Conservation (phyloP, 1,140 invertebrate species). For the Apis laboriosa region DNA sequence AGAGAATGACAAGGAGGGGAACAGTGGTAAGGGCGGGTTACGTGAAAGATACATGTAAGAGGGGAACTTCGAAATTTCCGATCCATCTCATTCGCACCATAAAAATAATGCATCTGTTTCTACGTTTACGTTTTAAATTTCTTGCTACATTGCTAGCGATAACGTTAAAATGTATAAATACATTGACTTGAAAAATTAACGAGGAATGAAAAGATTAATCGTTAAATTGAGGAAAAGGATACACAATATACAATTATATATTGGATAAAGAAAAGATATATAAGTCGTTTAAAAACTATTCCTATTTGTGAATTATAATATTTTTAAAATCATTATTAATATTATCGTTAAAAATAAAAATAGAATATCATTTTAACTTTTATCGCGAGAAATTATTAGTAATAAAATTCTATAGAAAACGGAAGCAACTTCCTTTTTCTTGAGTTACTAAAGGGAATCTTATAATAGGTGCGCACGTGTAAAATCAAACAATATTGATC, state of each 20-base stretch:
- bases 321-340: not conserved
- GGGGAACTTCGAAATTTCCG: slow-evolving; percentile 31
- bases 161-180: not conserved
- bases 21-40: slow-evolving; percentile 26
- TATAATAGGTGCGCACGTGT: slow-evolving; percentile 14
- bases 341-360: too few relatives aligned
- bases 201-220: not conserved
- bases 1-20: slow-evolving; percentile 33
- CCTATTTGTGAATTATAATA: not conserved
- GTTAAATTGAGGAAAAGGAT: not conserved
- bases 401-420: not conserved
- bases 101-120: slow-evolving; percentile 3
- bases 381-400: not conserved
- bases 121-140: not conserved
- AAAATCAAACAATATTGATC: slow-evolving; percentile 48
- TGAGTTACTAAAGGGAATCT: too few relatives aligned
- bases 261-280: not conserved
- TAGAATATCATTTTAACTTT: not conserved
- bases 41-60: slow-evolving; percentile 34
- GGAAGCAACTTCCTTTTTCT: not conserved
- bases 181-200: not conserved
- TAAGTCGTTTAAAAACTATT: not conserved
- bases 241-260: not conserved
- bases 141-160: not conserved
- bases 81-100: not conserved